These are phyloP conservation scores for Drosophila oshimai DNA, from an alignment of 1,140 invertebrate genomes.

Conservation along the genomic window DNA sequence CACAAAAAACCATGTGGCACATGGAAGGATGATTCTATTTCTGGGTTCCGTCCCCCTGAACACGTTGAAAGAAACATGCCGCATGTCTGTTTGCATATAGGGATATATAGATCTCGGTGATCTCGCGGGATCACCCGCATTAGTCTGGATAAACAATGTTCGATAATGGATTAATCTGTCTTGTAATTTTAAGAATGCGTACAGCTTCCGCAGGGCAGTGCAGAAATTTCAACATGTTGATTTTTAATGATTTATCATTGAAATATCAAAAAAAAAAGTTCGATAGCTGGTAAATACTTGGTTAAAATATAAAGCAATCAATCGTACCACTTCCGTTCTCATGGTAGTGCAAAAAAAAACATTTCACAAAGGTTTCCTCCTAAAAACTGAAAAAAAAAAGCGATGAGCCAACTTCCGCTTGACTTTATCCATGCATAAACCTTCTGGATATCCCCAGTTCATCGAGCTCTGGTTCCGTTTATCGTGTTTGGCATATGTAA, in stretches of 20 bases:
- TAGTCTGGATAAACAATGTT: neutral
- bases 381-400: neutral
- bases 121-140: neutral
- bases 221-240: no score
- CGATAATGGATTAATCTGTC: neutral
- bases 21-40: slow-evolving; percentile 36
- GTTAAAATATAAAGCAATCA: neutral
- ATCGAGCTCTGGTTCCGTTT: slow-evolving; percentile 14
- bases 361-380: neutral
- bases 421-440: slow-evolving; percentile 25
- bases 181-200: neutral
- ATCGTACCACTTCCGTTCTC: slow-evolving; percentile 17
- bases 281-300: neutral
- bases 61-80: slow-evolving; percentile 38
- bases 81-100: slow-evolving; percentile 6
- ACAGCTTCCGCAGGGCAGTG: no score
- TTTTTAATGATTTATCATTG: no score
- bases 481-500: slow-evolving; percentile 61
- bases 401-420: slow-evolving; percentile 56
- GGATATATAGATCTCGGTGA: slow-evolving; percentile 15
- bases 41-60: neutral
- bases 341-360: neutral
- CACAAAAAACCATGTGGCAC: slow-evolving; percentile 2
- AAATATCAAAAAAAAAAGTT: neutral
- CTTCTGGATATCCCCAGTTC: slow-evolving; percentile 2